Percentiles rank a stretch among this genome's conserved stretches.
Conservation (phyloP, 1,140 invertebrate species). For the Nasonia longicornis region DNA sequence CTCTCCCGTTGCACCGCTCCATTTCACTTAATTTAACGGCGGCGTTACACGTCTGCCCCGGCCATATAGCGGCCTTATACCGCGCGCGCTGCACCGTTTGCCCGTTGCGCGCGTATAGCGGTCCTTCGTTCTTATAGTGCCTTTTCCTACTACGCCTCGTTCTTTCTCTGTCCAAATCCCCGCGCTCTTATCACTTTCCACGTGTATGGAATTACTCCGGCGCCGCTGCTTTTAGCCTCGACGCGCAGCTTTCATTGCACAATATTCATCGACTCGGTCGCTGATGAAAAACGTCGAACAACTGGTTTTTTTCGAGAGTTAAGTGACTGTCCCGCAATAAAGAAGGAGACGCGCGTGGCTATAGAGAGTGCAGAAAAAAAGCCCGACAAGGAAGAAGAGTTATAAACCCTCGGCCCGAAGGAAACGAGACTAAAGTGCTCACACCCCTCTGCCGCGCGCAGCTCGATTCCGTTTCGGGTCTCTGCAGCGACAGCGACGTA, state of each 20-base stretch:
- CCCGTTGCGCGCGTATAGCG: neutral
- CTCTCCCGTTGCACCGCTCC: slow-evolving; percentile 33
- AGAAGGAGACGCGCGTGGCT: neutral
- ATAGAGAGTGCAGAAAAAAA: neutral
- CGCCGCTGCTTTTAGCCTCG: slow-evolving; percentile 3
- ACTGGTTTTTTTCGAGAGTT: neutral
- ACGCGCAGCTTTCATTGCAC: slow-evolving; percentile 8
- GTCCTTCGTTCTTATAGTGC: slow-evolving; percentile 3
- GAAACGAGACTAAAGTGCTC: slow-evolving; percentile 27
- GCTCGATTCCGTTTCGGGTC: slow-evolving; percentile 37
- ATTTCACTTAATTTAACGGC: slow-evolving; percentile 45
- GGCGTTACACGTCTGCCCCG: slow-evolving; percentile 31
- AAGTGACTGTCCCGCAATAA: neutral
- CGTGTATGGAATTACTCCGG: slow-evolving; percentile 18
- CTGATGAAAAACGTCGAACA: neutral
- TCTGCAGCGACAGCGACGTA: slow-evolving; percentile 17
- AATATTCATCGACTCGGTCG: slow-evolving; percentile 16
- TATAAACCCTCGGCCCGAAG: slow-evolving; percentile 5
- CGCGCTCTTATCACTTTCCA: slow-evolving; percentile 4
- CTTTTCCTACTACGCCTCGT: neutral
- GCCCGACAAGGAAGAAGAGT: neutral
- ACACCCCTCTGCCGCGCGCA: neutral
- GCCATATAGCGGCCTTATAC: neutral
- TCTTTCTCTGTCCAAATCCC: neutral
- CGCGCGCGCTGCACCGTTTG: neutral